Base-by-base conservation (phyloP, 2,113 vertebrate species). In the Oreochromis spilurus region DNA sequence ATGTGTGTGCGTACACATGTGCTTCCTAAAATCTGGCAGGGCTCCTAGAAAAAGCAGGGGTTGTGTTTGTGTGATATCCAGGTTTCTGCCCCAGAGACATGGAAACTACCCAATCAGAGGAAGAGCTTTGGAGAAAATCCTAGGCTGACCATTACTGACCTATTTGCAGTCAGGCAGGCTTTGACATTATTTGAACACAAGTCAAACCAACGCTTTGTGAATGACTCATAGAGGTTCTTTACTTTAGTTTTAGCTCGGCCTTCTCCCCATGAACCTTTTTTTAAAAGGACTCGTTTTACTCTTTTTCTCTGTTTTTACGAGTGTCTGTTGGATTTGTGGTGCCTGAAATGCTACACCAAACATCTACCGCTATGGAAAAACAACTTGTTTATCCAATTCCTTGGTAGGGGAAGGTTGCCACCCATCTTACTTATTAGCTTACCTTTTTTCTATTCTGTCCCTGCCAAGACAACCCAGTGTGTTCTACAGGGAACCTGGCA, bases 131-230 rank as follows among this genome's bases (percentile, higher is more conserved):
- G 82, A 92, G 79, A 86, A 89, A 90, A 91, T 92, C 82, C 81
- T 86, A 48, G 83, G 79, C 81, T 87, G 87, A 72, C 89, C 84
- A 81, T 89, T 81, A 78, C 84, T 94, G 92, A 92, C 92, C 89
- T 89, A 92, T 89, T 93, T 95, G 82, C 84, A 81, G 84, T 84
- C 75, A 26, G 82, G 24, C 87, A 80, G 82, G 81, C 90, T 65
- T 82, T 87, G 83, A 62, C 82, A 85, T 87, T 91, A 38, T 8
- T 80, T 82, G 31, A 36, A 79, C 77, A 81, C 70, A 77, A 77
- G 70, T 50, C 21, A 77, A 0, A 77, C 16, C 70, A 50, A n/a
- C 43, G 31, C 45, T 77, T 48, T 31, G 26, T 52, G 70, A 77
- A 31, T 77, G 26, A 50, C 13, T 45, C 5, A 8, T 1, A 43